Evolutionary conservation across 2,113 vertebrate species (phyloP).

Genomic region (Microcebus tavaratra): DNA sequence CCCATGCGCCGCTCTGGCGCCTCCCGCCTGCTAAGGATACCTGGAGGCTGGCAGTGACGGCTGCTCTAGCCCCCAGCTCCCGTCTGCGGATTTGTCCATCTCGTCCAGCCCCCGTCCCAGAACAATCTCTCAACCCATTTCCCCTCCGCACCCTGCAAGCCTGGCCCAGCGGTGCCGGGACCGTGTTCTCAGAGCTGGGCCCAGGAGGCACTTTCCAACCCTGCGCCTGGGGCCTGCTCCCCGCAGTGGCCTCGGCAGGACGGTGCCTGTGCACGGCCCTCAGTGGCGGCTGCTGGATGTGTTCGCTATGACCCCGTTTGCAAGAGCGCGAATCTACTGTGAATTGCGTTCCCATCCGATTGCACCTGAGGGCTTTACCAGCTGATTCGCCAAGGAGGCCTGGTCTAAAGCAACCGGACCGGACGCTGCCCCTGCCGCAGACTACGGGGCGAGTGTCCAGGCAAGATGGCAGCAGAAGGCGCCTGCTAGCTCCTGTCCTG

Average conservation of each 20-base stretch:
- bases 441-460: rapidly evolving
- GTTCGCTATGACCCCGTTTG: rapidly evolving
- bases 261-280: rapidly evolving
- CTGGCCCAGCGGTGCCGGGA: rapidly evolving
- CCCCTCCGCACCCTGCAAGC: not conserved
- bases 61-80: rapidly evolving
- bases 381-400: no score
- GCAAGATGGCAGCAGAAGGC: rapidly evolving
- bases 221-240: no score
- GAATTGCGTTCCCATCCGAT: rapidly evolving
- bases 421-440: rapidly evolving
- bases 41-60: rapidly evolving
- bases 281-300: rapidly evolving
- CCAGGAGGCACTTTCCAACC: rapidly evolving
- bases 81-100: rapidly evolving
- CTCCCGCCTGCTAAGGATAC: rapidly evolving
- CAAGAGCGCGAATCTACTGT: no score
- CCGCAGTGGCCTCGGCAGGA: rapidly evolving
- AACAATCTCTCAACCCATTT: not conserved
- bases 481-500: rapidly evolving
- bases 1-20: rapidly evolving
- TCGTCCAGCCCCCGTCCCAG: rapidly evolving
- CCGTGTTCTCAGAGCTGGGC: not conserved
- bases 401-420: rapidly evolving
- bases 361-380: rapidly evolving